A percentile compares a stretch with the other conserved stretches of the same genome.
Conservation (phyloP, 64 coral and sea anemone species). For the Hydrozoanthus tunicans region DNA sequence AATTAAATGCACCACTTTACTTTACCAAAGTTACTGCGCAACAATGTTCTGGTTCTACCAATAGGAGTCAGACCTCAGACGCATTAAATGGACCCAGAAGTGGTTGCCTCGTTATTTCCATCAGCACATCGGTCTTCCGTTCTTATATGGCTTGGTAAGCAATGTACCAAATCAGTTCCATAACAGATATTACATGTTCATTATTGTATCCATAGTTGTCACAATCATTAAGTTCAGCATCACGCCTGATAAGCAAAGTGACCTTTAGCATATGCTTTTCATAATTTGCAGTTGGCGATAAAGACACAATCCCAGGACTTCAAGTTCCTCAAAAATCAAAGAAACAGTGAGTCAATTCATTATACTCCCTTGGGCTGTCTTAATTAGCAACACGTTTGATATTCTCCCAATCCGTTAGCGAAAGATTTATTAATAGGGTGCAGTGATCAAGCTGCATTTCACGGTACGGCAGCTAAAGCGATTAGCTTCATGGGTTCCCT, state of each 20-base stretch:
- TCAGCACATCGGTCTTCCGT: slow-evolving; percentile 76
- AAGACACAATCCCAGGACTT: slow-evolving; percentile 47
- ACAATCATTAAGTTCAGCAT: too few species aligned
- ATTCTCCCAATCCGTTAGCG: background rate
- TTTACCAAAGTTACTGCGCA: background rate
- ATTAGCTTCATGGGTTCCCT: too few species aligned
- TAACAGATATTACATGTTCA: background rate
- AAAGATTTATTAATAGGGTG: background rate
- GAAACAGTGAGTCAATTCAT: slow-evolving; percentile 27
- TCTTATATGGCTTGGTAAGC: slow-evolving; percentile 84
- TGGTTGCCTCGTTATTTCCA: slow-evolving; percentile 76
- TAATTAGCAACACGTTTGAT: too few species aligned
- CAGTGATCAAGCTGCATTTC: too few species aligned
- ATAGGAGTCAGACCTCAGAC: slow-evolving; percentile 71
- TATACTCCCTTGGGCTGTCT: background rate
- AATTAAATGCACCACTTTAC: too few species aligned
- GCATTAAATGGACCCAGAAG: slow-evolving; percentile 80
- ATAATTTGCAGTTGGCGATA: slow-evolving; percentile 34
- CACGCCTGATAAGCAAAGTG: too few species aligned
- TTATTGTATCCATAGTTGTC: too few species aligned
- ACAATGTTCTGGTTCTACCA: too few species aligned
- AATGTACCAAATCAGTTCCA: background rate
- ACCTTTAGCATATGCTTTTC: background rate
- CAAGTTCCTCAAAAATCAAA: slow-evolving; percentile 22
- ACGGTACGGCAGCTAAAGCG: too few species aligned